Base-by-base conservation (phyloP, 2,888 invertebrate species). In the Epiblema foenella region DNA sequence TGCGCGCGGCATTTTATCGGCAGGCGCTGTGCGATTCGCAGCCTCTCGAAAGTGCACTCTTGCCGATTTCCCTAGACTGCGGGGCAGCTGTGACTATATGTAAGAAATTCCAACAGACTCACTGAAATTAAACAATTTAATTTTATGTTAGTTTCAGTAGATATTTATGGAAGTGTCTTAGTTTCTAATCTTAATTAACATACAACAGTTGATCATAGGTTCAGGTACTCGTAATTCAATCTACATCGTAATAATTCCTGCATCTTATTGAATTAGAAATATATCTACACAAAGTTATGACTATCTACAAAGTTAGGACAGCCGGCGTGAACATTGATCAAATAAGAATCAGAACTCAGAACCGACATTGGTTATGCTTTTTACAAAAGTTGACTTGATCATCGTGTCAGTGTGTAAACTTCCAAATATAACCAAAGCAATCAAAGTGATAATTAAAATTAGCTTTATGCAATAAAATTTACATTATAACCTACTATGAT, bases 11-110 rank as follows among this genome's bases (percentile, higher is more conserved):
- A 70, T 70, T 70, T 70, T 70, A 70, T 18, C 52, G 65, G 42
- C 69, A 65, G 69, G 69, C 68, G 65, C 46, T 59, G 70, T 60
- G 69, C 9, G 65, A 69, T 17, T 37, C 18, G 59, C 52, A 42
- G 37, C 59, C 52, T 59, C 69, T 66, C 65, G 69, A 70, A 65
- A 69, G 69, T 51, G 57, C 29, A 64, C 58, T 64, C 58, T 69
- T 66, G 54, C 65, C 33, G 65, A 70, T 70, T 70, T 70, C 70
- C 60, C 65, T 37, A 46, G 52, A 51, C 12, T 11, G 59, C 42
- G 51, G 20, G 46, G 58, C 29, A 18, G 33, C 39, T 42, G 51
- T 12, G 7, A 2, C 5, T 8, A 51, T 18, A 37, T 42, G 24
- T 46, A 52, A 24, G 24, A 20, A n/a, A 10, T 37, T 49, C 33